Evolutionary conservation across 1,140 invertebrate species (phyloP).

Genomic region (Apolygus lucorum): DNA sequence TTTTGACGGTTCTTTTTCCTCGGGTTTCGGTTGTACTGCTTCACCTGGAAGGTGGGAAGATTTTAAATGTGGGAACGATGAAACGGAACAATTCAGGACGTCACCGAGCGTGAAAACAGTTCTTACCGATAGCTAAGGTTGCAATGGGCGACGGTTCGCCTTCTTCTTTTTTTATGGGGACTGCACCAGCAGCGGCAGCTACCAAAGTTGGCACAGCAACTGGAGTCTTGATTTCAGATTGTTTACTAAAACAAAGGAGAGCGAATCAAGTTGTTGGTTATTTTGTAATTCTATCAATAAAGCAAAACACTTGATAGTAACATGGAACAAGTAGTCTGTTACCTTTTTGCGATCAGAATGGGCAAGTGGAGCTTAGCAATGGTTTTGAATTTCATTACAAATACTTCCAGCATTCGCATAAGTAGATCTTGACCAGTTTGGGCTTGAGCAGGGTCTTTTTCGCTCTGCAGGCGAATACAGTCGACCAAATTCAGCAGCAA

Average conservation of each 20-base stretch:
- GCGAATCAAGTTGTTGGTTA: no score
- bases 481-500: conserved; percentile 88
- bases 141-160: not conserved
- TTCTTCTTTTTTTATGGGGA: conserved; percentile 22
- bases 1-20: conserved; percentile 40
- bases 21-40: conserved; percentile 25
- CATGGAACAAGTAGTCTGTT: no score
- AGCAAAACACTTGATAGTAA: no score
- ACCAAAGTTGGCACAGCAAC: not conserved
- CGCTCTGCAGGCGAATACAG: conserved; percentile 75
- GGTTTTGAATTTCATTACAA: conserved; percentile 92
- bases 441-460: conserved; percentile 58
- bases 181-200: not conserved
- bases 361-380: conserved; percentile 89
- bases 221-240: conserved; percentile 12
- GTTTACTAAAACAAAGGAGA: conserved; percentile 22
- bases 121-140: not conserved
- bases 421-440: conserved; percentile 64
- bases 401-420: conserved; percentile 86
- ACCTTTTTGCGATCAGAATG: conserved; percentile 73
- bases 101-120: not conserved
- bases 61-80: no score
- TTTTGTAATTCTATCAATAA: no score
- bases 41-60: conserved; percentile 9
- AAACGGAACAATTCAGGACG: no score